Conservation (phyloP, 2,113 vertebrate genomes). For the Cacatua alba region DNA sequence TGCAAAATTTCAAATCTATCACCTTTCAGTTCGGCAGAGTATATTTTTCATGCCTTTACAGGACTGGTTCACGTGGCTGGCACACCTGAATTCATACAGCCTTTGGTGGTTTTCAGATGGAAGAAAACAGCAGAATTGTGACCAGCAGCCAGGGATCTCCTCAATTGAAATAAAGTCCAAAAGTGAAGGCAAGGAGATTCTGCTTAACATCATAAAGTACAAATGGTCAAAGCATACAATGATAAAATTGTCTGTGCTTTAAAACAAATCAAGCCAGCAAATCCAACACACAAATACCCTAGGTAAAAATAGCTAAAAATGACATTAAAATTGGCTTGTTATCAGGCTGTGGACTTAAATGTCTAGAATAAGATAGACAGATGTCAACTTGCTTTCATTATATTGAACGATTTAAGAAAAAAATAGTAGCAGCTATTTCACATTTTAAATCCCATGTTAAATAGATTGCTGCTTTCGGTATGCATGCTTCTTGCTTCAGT, state of each 20-base stretch:
- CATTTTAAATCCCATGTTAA: background rate
- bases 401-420: background rate
- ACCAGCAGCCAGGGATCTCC: background rate
- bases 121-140: background rate
- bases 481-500: background rate
- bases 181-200: background rate
- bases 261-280: background rate
- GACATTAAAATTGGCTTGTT: background rate
- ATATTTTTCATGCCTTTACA: background rate
- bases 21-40: background rate
- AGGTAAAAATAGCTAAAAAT: background rate
- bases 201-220: background rate
- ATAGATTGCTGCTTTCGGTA: background rate
- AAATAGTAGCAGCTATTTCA: background rate
- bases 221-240: background rate
- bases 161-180: background rate
- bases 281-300: background rate
- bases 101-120: background rate
- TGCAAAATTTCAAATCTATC: background rate
- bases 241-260: background rate
- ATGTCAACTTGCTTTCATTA: background rate
- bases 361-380: background rate
- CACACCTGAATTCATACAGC: background rate
- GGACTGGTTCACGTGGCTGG: background rate
- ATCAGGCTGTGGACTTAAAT: background rate